Evolutionary conservation across 2,888 invertebrate genomes (phyloP).

Genomic region (Diarsia dahlii): DNA sequence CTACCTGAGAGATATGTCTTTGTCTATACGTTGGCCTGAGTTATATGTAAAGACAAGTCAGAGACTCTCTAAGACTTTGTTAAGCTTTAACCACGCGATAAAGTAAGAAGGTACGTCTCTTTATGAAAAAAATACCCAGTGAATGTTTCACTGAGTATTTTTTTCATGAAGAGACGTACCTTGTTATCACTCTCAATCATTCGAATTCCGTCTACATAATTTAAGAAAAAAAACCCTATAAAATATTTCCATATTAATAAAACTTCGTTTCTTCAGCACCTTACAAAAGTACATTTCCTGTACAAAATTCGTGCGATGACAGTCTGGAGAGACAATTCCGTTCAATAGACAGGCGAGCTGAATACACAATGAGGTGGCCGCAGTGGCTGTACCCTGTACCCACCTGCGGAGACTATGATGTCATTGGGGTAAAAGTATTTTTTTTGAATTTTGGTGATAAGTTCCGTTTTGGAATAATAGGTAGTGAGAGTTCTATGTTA

Average conservation of each 20-base stretch:
- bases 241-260: constrained; percentile 14
- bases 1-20: too few species aligned
- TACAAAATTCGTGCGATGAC: constrained; percentile 53
- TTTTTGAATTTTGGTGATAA: constrained; percentile 25
- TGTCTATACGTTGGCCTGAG: too few species aligned
- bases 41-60: too few species aligned
- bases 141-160: too few species aligned
- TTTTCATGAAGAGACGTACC: too few species aligned
- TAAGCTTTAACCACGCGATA: too few species aligned
- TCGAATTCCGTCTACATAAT: background rate
- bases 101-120: too few species aligned
- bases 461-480: background rate
- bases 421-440: constrained; percentile 32
- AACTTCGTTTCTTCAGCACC: constrained; percentile 11
- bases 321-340: constrained; percentile 50
- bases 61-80: too few species aligned
- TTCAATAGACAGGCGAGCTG: constrained; percentile 36
- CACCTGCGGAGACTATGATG: constrained; percentile 43
- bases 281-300: constrained; percentile 37
- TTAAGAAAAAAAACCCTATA: background rate
- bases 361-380: constrained; percentile 56
- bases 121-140: too few species aligned
- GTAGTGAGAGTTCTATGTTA: too few species aligned
- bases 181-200: too few species aligned
- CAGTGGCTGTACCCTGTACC: background rate